Conservation (phyloP, 2,888 invertebrate species). For the Drosophila kambysellisi region DNA sequence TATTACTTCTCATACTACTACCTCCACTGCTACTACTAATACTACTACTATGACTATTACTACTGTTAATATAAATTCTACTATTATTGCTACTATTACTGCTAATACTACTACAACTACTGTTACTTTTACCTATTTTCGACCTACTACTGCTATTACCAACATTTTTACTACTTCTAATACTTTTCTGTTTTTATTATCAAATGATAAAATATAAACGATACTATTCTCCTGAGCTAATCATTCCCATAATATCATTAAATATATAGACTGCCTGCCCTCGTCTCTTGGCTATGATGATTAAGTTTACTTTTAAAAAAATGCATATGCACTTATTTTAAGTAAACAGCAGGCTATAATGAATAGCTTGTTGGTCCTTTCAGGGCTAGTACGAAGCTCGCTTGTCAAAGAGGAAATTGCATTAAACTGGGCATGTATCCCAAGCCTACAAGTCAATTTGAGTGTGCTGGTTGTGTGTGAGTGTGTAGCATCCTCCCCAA, state of each 20-base stretch:
- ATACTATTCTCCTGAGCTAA: too few relatives aligned
- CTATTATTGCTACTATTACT: too few relatives aligned
- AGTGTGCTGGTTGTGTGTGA: not conserved
- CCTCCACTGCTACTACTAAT: not conserved
- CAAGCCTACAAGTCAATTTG: constrained; percentile 10
- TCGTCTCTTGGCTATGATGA: too few relatives aligned
- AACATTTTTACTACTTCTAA: too few relatives aligned
- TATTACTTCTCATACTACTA: not conserved
- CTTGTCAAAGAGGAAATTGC: not conserved
- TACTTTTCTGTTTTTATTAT: too few relatives aligned
- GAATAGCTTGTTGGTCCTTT: not conserved
- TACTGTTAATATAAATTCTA: too few relatives aligned
- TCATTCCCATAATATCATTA: too few relatives aligned
- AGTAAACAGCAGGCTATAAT: not conserved
- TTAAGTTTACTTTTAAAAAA: too few relatives aligned
- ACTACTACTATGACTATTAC: too few relatives aligned
- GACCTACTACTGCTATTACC: too few relatives aligned
- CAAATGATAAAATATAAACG: too few relatives aligned
- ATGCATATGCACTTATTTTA: not conserved
- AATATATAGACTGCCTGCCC: too few relatives aligned
- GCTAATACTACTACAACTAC: not conserved
- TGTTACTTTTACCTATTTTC: not conserved
- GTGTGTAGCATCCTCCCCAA: not conserved
- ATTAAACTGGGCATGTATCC: not conserved
- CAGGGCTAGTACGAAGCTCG: not conserved